Conservation (phyloP, 2,113 vertebrate genomes). For the Cygnus buccinator region DNA sequence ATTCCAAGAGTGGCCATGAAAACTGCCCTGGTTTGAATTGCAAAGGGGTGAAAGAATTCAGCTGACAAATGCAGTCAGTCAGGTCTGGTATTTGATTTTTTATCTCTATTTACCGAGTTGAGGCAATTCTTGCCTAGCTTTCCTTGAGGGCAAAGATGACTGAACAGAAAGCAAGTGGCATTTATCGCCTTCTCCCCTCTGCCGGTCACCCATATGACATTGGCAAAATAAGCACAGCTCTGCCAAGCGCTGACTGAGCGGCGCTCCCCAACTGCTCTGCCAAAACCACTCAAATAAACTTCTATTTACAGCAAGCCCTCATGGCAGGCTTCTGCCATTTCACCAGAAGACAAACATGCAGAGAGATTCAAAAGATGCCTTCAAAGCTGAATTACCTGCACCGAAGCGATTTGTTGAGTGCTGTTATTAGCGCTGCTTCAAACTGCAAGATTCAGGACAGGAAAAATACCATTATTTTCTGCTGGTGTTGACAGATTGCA, state of each 20-base stretch:
- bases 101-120: neutral
- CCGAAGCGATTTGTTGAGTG: neutral
- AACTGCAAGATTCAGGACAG: neutral
- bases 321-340: neutral
- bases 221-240: neutral
- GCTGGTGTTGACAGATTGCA: rapidly evolving
- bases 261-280: neutral
- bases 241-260: neutral
- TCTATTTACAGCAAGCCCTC: neutral
- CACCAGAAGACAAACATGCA: neutral
- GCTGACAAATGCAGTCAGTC: neutral
- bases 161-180: neutral
- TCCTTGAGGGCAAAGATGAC: neutral
- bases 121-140: neutral
- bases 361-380: neutral
- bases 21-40: neutral
- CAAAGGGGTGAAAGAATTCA: neutral
- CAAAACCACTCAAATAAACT: neutral
- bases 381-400: neutral
- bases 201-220: neutral
- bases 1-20: neutral
- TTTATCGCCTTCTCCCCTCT: neutral
- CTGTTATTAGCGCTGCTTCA: neutral
- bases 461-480: neutral
- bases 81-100: neutral